Percentiles rank a stretch among this genome's conserved stretches.
phyloP scores from a whole-genome alignment of 2,797 vertebrate genomes.

The Peromyscus aztecus region DNA sequence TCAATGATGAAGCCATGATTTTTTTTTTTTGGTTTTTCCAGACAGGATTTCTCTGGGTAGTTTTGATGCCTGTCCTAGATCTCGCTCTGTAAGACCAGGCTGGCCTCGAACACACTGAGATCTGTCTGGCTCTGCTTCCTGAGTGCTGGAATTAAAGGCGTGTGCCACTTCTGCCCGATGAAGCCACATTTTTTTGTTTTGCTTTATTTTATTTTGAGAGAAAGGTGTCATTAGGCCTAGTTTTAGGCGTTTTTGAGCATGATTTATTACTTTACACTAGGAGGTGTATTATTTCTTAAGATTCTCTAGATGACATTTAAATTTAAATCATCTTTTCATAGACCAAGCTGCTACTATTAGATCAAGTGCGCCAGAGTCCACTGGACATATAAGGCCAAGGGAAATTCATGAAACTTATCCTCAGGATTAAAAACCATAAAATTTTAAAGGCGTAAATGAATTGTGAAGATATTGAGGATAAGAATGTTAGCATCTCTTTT shows the following conservation, averaged over 20 bases:
- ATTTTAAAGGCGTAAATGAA: conserved; percentile 21
- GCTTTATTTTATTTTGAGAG: neutral
- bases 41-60: no score
- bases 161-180: no score
- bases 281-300: neutral
- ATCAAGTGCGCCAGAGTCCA: neutral
- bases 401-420: neutral
- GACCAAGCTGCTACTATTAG: neutral
- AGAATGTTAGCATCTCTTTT: neutral
- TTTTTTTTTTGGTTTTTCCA: no score
- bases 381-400: neutral
- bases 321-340: neutral
- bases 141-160: no score
- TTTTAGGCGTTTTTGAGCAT: neutral
- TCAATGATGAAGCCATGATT: neutral
- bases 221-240: neutral
- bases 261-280: neutral
- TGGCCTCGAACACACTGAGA: no score
- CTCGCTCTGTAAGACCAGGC: no score
- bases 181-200: no score
- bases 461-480: neutral
- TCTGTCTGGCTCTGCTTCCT: no score
- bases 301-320: neutral
- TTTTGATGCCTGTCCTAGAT: no score
- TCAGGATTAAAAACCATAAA: neutral